A percentile compares a stretch with the other conserved stretches of the same genome.
phyloP scores from a whole-genome alignment of 2,113 vertebrate species.

The Prunella fulvescens region DNA sequence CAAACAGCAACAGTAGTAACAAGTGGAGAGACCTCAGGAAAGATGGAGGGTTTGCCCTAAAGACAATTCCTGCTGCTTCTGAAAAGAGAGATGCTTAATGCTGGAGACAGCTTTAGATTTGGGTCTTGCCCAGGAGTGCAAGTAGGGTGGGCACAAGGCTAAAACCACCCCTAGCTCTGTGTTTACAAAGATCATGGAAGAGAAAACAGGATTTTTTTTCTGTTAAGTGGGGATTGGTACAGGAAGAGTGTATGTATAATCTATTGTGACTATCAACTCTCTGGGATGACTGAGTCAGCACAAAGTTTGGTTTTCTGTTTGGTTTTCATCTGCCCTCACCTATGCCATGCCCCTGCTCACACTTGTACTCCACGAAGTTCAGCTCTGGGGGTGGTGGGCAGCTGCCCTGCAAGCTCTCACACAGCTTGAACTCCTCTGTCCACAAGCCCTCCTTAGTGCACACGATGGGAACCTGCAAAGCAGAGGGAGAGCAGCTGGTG shows the following conservation, averaged over 20 bases:
- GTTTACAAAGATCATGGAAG: background rate
- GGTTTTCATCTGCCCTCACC: slow-evolving; percentile 69
- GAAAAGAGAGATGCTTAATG: background rate
- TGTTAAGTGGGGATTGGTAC: background rate
- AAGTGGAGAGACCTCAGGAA: background rate
- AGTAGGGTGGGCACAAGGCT: background rate
- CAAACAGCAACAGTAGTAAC: background rate
- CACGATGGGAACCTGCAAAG: slow-evolving; percentile 76
- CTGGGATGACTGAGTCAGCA: background rate
- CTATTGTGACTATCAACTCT: background rate
- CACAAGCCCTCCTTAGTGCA: slow-evolving; percentile 89
- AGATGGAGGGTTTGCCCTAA: background rate
- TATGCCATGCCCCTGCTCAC: slow-evolving; percentile 80
- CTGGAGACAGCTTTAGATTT: background rate
- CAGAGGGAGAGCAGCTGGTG: background rate
- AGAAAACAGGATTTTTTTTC: background rate
- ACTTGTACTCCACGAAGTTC: slow-evolving; percentile 88
- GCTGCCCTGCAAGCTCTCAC: slow-evolving; percentile 79
- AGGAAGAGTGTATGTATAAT: background rate
- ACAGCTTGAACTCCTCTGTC: slow-evolving; percentile 87
- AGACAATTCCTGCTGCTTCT: background rate
- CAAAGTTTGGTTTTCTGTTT: background rate
- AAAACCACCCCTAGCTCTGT: background rate
- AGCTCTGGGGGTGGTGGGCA: slow-evolving; percentile 76
- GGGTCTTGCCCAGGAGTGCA: background rate